Percentiles rank a stretch among this genome's conserved stretches.
These are phyloP conservation scores for Hippocampus zosterae DNA, from an alignment of 2,113 vertebrate species.

Conservation along the genomic window DNA sequence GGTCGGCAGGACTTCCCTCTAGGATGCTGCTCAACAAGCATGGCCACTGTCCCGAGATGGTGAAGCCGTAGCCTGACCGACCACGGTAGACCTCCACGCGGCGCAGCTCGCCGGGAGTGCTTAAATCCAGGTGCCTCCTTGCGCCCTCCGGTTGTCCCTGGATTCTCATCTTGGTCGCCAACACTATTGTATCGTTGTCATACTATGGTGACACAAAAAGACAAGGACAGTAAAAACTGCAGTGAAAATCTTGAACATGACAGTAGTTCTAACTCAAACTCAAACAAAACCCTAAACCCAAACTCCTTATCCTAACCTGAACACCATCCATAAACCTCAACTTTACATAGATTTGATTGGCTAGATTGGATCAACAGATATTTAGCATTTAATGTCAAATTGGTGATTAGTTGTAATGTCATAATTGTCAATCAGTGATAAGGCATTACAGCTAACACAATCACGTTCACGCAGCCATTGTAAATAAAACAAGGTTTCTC, in stretches of 20 bases:
- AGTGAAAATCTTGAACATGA: not conserved
- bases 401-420: too few relatives aligned
- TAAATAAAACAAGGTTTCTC: too few relatives aligned
- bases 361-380: too few relatives aligned
- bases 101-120: constrained; percentile 65
- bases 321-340: too few relatives aligned
- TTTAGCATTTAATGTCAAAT: too few relatives aligned
- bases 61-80: constrained; percentile 89
- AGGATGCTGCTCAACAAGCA: constrained; percentile 87
- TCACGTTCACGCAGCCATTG: too few relatives aligned
- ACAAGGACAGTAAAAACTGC: not conserved
- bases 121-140: constrained; percentile 73
- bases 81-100: constrained; percentile 84
- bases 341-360: too few relatives aligned
- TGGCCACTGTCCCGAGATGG: constrained; percentile 87
- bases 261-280: too few relatives aligned
- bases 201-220: constrained; percentile 32
- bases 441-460: too few relatives aligned
- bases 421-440: too few relatives aligned
- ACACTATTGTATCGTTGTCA: constrained; percentile 53
- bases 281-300: too few relatives aligned
- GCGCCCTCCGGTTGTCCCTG: constrained; percentile 72
- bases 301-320: too few relatives aligned
- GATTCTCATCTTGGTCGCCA: constrained; percentile 78
- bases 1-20: constrained; percentile 85